phyloP scores from a whole-genome alignment of 2,797 vertebrate species.

The Hippocampus kuda region DNA sequence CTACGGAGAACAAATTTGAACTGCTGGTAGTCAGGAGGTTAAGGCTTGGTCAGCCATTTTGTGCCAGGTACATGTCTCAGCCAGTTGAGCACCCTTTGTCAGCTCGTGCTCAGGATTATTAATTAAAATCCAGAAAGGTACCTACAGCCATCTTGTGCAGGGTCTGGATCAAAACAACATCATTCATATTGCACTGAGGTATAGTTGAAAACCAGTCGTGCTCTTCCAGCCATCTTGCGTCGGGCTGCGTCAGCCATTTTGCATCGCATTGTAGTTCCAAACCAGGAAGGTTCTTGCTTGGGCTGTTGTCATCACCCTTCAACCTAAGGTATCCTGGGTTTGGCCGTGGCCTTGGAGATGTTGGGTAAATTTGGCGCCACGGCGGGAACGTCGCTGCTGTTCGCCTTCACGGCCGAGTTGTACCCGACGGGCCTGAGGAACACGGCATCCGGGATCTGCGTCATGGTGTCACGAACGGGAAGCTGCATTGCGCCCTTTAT shows the following conservation, averaged over 20 bases:
- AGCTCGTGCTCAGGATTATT: too few species aligned
- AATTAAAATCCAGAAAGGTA: too few species aligned
- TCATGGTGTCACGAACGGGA: neutral
- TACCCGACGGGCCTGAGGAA: neutral
- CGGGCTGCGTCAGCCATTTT: neutral
- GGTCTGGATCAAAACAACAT: too few species aligned
- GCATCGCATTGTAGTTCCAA: too few species aligned
- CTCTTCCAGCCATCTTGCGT: too few species aligned
- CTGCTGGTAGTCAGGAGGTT: too few species aligned
- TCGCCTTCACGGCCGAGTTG: slow-evolving; percentile 44
- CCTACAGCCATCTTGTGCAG: too few species aligned
- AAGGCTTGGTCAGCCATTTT: too few species aligned
- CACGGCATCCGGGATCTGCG: neutral
- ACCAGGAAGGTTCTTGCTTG: neutral
- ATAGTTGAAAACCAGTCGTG: too few species aligned
- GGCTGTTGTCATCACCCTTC: neutral
- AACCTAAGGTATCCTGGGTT: neutral
- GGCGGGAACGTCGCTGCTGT: neutral
- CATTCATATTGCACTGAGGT: too few species aligned
- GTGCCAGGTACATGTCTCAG: slow-evolving; percentile 16
- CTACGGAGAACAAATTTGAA: too few species aligned
- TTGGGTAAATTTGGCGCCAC: neutral
- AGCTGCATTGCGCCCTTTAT: neutral
- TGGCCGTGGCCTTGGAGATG: slow-evolving; percentile 4
- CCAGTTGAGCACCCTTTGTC: too few species aligned